A percentile compares a stretch with the other conserved stretches of the same genome.
phyloP scores from a whole-genome alignment of 2,113 vertebrate species.

The Brachyhypopomus occidentalis region DNA sequence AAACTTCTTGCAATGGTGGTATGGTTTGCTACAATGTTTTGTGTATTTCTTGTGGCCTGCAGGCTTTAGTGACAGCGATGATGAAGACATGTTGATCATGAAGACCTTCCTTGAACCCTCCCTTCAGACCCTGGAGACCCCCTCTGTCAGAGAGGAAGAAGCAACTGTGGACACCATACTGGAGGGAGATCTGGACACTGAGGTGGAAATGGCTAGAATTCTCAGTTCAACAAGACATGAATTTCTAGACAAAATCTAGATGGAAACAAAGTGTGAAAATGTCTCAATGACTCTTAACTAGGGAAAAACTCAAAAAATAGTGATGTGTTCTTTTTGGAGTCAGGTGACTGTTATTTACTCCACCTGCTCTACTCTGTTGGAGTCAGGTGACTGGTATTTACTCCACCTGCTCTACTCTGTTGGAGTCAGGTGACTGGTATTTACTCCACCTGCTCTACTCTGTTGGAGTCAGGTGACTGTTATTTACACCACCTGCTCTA shows the following conservation, averaged over 20 bases:
- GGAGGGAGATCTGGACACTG: background rate
- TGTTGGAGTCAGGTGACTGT: too few relatives aligned
- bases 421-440: too few relatives aligned
- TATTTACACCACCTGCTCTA: too few relatives aligned
- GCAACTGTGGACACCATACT: background rate
- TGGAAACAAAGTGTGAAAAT: conserved; percentile 3
- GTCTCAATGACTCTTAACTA: background rate
- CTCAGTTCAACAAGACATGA: conserved; percentile 4
- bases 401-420: too few relatives aligned
- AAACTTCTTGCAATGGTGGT: too few relatives aligned
- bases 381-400: too few relatives aligned
- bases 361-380: background rate
- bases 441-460: too few relatives aligned
- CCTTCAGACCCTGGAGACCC: conserved; percentile 51
- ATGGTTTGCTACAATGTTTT: background rate
- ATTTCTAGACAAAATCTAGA: background rate
- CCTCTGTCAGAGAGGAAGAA: background rate
- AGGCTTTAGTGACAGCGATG: conserved; percentile 38
- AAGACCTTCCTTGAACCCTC: conserved; percentile 42
- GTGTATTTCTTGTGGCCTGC: background rate
- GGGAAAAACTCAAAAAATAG: background rate
- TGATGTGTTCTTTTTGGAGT: background rate
- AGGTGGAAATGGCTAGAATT: conserved; percentile 27
- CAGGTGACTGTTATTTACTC: background rate
- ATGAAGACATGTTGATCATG: conserved; percentile 37